These are phyloP conservation scores for Clitarchus hookeri DNA, from an alignment of 2,888 invertebrate species.

Conservation along the genomic window DNA sequence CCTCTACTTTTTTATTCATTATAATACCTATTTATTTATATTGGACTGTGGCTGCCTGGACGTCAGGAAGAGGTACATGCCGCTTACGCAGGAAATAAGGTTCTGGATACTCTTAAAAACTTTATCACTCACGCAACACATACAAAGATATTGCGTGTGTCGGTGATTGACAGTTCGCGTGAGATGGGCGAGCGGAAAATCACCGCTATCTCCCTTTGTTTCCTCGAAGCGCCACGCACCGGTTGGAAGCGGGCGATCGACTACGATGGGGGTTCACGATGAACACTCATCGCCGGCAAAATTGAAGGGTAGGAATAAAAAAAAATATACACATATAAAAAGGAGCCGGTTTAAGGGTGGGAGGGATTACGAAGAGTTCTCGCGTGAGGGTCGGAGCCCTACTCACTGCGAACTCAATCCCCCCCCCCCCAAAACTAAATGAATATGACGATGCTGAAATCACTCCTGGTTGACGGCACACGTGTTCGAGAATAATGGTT, in stretches of 20 bases:
- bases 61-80: too few relatives aligned
- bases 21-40: too few relatives aligned
- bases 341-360: neutral
- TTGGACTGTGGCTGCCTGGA: too few relatives aligned
- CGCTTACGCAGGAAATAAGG: too few relatives aligned
- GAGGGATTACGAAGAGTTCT: neutral
- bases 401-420: neutral
- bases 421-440: neutral
- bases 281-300: neutral
- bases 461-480: conserved; percentile 1
- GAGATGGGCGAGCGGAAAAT: neutral
- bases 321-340: neutral
- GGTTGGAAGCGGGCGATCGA: neutral
- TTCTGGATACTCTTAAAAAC: too few relatives aligned
- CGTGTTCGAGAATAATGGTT: neutral
- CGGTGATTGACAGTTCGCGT: neutral
- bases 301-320: conserved; percentile 11
- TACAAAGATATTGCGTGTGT: neutral
- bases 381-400: neutral
- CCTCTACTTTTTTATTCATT: too few relatives aligned
- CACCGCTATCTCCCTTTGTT: too few relatives aligned
- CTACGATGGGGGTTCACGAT: neutral
- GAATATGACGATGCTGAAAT: conserved; percentile 10
- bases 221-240: neutral
- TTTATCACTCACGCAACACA: neutral